Evolutionary conservation across 2,113 vertebrate genomes (phyloP).

Genomic region (Chloropsis hardwickii): DNA sequence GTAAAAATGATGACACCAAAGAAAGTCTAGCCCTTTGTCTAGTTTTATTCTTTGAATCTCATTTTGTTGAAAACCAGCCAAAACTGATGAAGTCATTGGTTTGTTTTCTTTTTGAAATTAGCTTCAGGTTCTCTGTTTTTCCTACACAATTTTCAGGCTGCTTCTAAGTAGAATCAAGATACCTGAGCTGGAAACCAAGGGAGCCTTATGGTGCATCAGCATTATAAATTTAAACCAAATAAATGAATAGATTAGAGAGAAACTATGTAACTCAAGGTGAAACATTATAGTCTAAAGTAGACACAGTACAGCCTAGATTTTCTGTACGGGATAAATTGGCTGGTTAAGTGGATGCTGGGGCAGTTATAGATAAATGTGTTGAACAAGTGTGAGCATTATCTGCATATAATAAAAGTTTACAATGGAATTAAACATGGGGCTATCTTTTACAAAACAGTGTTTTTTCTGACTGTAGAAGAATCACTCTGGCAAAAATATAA

Average conservation of each 20-base stretch:
- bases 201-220: not conserved
- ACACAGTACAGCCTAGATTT: not conserved
- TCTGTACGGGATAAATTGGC: not conserved
- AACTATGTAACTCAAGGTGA: not conserved
- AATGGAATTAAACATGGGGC: not conserved
- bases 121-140: not conserved
- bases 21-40: conserved; percentile 65
- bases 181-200: not conserved
- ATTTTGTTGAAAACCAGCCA: conserved; percentile 43
- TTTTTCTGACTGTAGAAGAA: not conserved
- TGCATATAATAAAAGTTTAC: not conserved
- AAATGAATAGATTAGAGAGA: not conserved
- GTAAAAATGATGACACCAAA: conserved; percentile 66
- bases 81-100: conserved; percentile 53
- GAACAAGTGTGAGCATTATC: conserved; percentile 4
- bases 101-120: conserved; percentile 59
- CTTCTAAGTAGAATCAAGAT: not conserved
- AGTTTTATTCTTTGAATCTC: conserved; percentile 45
- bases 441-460: not conserved
- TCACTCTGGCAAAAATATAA: conserved; percentile 7
- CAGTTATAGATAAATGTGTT: not conserved
- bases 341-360: not conserved
- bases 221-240: not conserved
- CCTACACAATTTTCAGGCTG: not conserved
- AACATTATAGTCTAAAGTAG: not conserved